Base-by-base conservation (phyloP, 2,113 vertebrate genomes). In the Embiotoca jacksoni region DNA sequence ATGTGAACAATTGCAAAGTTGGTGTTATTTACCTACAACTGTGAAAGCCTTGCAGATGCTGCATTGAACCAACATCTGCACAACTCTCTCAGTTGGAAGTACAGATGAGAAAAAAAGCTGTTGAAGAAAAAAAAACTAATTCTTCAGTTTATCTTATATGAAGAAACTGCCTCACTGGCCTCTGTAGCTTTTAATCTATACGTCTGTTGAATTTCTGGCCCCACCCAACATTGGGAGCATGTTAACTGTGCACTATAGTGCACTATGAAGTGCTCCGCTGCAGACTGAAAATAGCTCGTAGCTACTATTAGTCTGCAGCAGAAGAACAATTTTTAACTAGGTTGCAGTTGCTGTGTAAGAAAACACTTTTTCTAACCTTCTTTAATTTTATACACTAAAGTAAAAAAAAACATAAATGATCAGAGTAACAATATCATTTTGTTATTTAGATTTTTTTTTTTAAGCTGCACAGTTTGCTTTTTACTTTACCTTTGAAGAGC, bases 391-490 rank as follows among this genome's bases (percentile, higher is more conserved):
- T 54, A 44, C 7, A 4, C 32, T 55, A 16, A 37, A 53, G 50
- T 36, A 30, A 11, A 54, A 66, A 66, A 54, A 57, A 36, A 4
- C 3, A 33, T 8, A 62, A 39, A 50, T 46, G 5, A n/a, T 70
- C 3, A 16, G 5, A 31, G 10, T 4, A 16, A 5, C 14, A 6
- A 11, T 61, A 10, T 64, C 41, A 14, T 37, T 73, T 31, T 65
- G 16, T 61, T 35, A 53, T 81, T 52, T 75, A 2, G 4, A 61
- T 63, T 53, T 72, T 85, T 80, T 65, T 77, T 71, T 71, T 78
- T 75, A 83, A 62, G 73, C 10, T 55, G 3, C 62, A 33, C 11
- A n/a, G 39, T 56, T 49, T 60, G 67, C 30, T 47, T 67, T 75
- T 16, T 46, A 2, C 41, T 66, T 83, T 75, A 65, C 50, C 36